Evolutionary conservation across 2,113 vertebrate genomes (phyloP).

Genomic region (Saguinus midas): DNA sequence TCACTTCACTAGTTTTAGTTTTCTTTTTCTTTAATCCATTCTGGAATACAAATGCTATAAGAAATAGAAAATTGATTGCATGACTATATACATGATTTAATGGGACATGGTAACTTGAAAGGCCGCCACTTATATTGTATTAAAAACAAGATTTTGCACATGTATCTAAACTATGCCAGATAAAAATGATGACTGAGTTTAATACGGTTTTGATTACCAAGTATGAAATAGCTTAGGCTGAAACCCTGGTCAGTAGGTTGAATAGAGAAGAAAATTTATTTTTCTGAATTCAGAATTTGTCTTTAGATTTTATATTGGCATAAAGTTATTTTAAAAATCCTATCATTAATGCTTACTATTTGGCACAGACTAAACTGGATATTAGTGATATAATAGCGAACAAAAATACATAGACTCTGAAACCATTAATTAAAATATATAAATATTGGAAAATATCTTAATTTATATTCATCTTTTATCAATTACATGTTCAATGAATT

Average conservation of each 20-base stretch:
- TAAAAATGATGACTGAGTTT: conserved; percentile 46
- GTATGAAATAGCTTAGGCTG: neutral
- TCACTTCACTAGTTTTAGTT: conserved; percentile 3
- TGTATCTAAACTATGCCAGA: conserved; percentile 67
- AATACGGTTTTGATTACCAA: neutral
- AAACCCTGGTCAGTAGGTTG: neutral
- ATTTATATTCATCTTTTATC: neutral
- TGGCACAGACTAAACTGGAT: neutral
- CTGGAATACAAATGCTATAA: conserved; percentile 40
- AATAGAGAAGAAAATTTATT: conserved; percentile 7
- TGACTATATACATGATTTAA: conserved; percentile 53
- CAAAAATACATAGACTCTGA: neutral
- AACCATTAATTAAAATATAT: conserved; percentile 30
- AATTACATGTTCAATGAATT: neutral
- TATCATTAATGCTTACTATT: neutral
- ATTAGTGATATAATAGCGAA: neutral
- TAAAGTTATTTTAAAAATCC: neutral
- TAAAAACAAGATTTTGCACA: conserved; percentile 74
- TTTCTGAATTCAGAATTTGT: conserved; percentile 34
- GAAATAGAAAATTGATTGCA: conserved; percentile 68
- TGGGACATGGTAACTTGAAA: conserved; percentile 50
- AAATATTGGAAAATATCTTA: conserved; percentile 8
- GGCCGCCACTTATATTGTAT: conserved; percentile 63
- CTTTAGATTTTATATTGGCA: neutral
- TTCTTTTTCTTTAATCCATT: conserved; percentile 7